Percentiles rank a stretch among this genome's conserved stretches.
Conservation (phyloP, 2,797 vertebrate genomes). For the Mus spretus region DNA sequence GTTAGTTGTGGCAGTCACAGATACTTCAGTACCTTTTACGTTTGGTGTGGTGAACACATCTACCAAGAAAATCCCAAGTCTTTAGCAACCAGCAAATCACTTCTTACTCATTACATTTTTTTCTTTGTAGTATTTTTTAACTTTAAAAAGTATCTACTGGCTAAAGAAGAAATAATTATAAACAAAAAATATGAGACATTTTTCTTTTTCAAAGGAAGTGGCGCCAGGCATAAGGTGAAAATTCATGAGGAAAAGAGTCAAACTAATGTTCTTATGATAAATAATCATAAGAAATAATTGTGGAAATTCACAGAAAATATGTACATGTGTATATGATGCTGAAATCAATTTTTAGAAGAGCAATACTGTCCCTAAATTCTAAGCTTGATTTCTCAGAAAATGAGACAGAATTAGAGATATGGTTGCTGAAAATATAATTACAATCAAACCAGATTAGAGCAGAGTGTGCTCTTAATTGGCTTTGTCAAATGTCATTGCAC, state of each 20-base stretch:
- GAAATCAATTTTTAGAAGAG: neutral
- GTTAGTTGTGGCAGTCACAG: conserved; percentile 63
- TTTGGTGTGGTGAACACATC: conserved; percentile 71
- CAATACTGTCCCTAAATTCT: neutral
- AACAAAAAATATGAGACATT: conserved; percentile 36
- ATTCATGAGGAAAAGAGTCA: neutral
- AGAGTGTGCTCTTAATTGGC: neutral
- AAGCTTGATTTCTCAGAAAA: neutral
- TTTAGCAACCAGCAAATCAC: conserved; percentile 37
- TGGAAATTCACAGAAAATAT: neutral
- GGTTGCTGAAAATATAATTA: neutral
- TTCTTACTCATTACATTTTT: conserved; percentile 18
- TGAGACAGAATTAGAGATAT: neutral
- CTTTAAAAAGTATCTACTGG: neutral
- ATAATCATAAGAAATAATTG: conserved; percentile 26
- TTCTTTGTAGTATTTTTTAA: neutral
- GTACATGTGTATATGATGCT: neutral
- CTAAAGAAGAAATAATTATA: neutral
- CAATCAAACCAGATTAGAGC: neutral
- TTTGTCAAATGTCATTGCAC: neutral
- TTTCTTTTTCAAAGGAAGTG: conserved; percentile 49
- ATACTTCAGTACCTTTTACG: conserved; percentile 66
- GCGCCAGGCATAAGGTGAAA: conserved; percentile 18
- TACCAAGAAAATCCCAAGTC: conserved; percentile 68
- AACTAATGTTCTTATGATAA: conserved; percentile 4